These are phyloP conservation scores for Camelus dromedarius DNA, from an alignment of 2,113 vertebrate species.

Conservation along the genomic window DNA sequence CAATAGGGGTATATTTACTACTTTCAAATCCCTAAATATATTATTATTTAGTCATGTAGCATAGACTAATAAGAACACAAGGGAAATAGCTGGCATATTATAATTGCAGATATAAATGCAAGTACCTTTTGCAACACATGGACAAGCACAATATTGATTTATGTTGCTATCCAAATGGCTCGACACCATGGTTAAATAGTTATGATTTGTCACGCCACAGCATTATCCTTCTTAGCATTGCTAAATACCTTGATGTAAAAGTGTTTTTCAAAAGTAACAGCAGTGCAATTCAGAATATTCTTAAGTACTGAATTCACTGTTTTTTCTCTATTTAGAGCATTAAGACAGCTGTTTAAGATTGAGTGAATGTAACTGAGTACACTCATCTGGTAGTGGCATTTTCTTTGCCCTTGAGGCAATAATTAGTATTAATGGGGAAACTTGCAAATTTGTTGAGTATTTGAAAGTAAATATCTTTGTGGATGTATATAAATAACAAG, in stretches of 20 bases:
- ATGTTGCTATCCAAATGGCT: not conserved
- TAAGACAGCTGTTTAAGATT: not conserved
- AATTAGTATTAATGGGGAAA: not conserved
- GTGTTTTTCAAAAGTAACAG: not conserved
- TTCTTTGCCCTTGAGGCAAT: not conserved
- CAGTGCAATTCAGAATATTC: not conserved
- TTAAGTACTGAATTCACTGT: not conserved
- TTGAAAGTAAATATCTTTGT: not conserved
- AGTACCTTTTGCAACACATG: conserved; percentile 66
- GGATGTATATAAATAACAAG: not conserved
- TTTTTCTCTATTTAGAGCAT: not conserved
- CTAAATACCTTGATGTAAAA: not conserved
- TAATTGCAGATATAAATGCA: conserved; percentile 36
- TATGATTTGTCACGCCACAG: not conserved
- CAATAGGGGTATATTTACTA: conserved; percentile 62
- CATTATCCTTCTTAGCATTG: conserved; percentile 6
- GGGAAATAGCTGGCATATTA: conserved; percentile 62
- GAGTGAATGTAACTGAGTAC: not conserved
- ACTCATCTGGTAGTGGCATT: not conserved
- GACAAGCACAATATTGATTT: conserved; percentile 41
- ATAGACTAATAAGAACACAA: conserved; percentile 71
- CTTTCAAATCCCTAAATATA: conserved; percentile 26
- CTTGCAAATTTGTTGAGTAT: not conserved
- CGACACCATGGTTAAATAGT: not conserved
- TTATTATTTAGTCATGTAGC: conserved; percentile 65